phyloP scores from a whole-genome alignment of 30 jellyfish, hydroid and myxozoan species.

The Mastigias papua region DNA sequence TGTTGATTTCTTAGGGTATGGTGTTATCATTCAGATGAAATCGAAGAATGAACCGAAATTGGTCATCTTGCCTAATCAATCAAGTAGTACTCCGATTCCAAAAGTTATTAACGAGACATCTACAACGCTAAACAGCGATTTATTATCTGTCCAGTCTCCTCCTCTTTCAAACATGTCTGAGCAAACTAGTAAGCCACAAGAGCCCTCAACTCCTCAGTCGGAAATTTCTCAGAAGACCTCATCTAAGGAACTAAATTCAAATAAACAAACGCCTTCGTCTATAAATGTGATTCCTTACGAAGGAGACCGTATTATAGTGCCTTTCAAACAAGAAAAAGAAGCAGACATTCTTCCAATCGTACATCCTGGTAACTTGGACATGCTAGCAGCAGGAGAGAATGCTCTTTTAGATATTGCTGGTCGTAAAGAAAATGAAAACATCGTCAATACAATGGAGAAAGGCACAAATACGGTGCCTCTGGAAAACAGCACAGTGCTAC shows the following conservation, averaged over 20 bases:
- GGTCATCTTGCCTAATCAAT: background rate
- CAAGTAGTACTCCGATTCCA: slow-evolving; percentile 38
- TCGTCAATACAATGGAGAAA: background rate
- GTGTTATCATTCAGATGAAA: slow-evolving; percentile 44
- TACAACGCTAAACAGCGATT: slow-evolving; percentile 20
- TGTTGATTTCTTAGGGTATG: slow-evolving; percentile 23
- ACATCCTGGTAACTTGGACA: slow-evolving; percentile 8
- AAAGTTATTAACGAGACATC: slow-evolving; percentile 53
- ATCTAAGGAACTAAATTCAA: background rate
- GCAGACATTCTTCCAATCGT: background rate
- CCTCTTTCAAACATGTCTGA: background rate
- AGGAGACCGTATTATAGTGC: slow-evolving; percentile 40
- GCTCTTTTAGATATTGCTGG: slow-evolving; percentile 40
- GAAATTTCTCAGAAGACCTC: background rate
- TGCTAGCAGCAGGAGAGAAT: slow-evolving; percentile 18
- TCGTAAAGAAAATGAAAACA: background rate
- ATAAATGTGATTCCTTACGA: slow-evolving; percentile 53
- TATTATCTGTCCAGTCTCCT: slow-evolving; percentile 13
- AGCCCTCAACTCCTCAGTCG: background rate
- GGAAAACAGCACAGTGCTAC: background rate
- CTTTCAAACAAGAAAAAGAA: slow-evolving; percentile 47
- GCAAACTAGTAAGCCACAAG: background rate
- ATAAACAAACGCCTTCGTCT: slow-evolving; percentile 8
- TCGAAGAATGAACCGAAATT: background rate
- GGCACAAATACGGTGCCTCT: background rate